Base-by-base conservation (phyloP, 2,113 vertebrate genomes). In the Romanogobio albipinnatus region DNA sequence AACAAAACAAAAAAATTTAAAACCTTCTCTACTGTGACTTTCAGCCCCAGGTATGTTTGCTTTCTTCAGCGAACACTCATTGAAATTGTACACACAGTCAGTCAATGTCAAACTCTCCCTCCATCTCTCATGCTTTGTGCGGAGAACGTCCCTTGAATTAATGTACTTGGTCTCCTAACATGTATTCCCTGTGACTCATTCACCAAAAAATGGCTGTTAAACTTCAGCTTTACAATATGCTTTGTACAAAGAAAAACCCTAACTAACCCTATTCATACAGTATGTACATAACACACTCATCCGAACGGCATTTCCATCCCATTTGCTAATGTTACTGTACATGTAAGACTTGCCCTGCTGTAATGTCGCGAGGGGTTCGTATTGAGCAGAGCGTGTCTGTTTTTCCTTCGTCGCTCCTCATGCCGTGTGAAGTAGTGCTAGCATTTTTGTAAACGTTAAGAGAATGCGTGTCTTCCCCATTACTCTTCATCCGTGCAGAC, bases 401-500 rank as follows among this genome's bases (percentile, higher is more conserved):
- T 45, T 88, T 80, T 91, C 87, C 82, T 85, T 83, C 36, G 59
- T 74, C 39, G 13, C 86, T 75, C 76, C 84, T 94, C 93, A 95
- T 95, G 94, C 95, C 93, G 94, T 96, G 96, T 96, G 96, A 96
- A 97, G 97, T 96, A 97, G 96, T 97, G 96, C 96, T 94, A 93
- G 88, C 73, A 82, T 86, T 87, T 92, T 86, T 93, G 91, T 95
- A 93, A 94, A 94, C 91, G 66, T 89, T 68, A 29, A 91, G 89
- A 92, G 91, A 87, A 88, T 3, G 75, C 84, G 82, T 83, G 85
- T 58, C 84, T 87, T 88, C 88, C 81, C 87, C 74, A 88, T 99
- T 95, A 99, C 92, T 99, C 98, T 94, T 99, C 98, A 74, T 99
- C 98, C 84, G 97, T 99, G 95, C 98, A 99, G 87, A 99, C 98